Conservation (phyloP, 1,140 invertebrate species). For the Parasteatoda tepidariorum region DNA sequence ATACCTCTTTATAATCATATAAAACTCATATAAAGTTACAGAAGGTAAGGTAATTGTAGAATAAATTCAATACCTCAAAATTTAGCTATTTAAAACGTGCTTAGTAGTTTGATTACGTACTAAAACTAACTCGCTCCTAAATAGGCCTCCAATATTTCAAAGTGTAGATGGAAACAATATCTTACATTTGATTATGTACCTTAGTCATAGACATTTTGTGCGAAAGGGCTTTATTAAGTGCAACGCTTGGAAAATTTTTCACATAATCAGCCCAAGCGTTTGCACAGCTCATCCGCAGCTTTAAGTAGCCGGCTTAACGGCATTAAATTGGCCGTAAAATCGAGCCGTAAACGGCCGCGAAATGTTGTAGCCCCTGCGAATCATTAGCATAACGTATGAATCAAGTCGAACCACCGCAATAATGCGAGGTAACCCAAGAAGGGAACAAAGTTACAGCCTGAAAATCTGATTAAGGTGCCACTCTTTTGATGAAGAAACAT, state of each 20-base stretch:
- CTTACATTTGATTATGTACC: too few relatives aligned
- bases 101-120: too few relatives aligned
- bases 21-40: too few relatives aligned
- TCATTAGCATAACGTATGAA: slow-evolving; percentile 58
- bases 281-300: background rate
- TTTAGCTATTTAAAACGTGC: too few relatives aligned
- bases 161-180: too few relatives aligned
- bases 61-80: too few relatives aligned
- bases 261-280: background rate
- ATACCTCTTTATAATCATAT: too few relatives aligned
- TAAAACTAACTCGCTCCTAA: too few relatives aligned
- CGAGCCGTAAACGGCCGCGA: slow-evolving; percentile 40
- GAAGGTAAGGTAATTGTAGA: too few relatives aligned
- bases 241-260: background rate
- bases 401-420: slow-evolving; percentile 25
- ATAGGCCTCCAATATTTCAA: too few relatives aligned
- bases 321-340: slow-evolving; percentile 50
- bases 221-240: background rate
- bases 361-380: slow-evolving; percentile 8
- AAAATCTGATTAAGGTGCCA: slow-evolving; percentile 32
- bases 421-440: background rate
- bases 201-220: too few relatives aligned
- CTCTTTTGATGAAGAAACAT: slow-evolving; percentile 48
- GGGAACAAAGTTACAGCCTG: slow-evolving; percentile 39
- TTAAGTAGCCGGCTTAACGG: background rate